phyloP scores from a whole-genome alignment of 2,113 vertebrate genomes.

The Cyphomyrus discorhynchus region DNA sequence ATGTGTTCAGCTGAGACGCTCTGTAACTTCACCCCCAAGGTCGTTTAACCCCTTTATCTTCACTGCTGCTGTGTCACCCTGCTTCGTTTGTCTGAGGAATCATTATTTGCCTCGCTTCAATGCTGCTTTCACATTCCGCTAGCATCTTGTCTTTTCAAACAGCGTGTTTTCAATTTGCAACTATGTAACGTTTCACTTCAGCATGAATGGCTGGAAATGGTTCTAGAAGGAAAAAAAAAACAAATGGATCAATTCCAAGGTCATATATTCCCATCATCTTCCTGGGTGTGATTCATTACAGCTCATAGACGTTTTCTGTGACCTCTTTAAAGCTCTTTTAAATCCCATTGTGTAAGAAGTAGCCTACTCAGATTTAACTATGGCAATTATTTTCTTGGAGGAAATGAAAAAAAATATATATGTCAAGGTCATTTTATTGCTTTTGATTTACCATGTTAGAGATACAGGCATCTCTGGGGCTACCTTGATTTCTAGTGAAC shows the following conservation, averaged over 20 bases:
- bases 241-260: constrained; percentile 7
- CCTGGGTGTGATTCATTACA: not conserved
- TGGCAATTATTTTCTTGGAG: not conserved
- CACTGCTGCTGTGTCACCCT: not conserved
- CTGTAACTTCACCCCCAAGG: not conserved
- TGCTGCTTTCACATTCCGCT: not conserved
- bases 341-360: constrained; percentile 7
- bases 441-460: not conserved
- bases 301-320: not conserved
- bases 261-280: not conserved
- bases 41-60: not conserved
- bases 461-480: not conserved
- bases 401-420: not conserved
- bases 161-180: no score
- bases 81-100: not conserved
- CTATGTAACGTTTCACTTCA: no score
- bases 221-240: not conserved
- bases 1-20: not conserved
- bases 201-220: not conserved
- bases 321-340: constrained; percentile 3
- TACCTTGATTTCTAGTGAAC: not conserved
- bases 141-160: not conserved
- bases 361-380: constrained; percentile 3
- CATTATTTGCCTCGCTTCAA: not conserved
- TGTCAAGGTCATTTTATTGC: not conserved